These are phyloP conservation scores for Melanaphis sacchari DNA, from an alignment of 1,140 invertebrate species.

Conservation along the genomic window DNA sequence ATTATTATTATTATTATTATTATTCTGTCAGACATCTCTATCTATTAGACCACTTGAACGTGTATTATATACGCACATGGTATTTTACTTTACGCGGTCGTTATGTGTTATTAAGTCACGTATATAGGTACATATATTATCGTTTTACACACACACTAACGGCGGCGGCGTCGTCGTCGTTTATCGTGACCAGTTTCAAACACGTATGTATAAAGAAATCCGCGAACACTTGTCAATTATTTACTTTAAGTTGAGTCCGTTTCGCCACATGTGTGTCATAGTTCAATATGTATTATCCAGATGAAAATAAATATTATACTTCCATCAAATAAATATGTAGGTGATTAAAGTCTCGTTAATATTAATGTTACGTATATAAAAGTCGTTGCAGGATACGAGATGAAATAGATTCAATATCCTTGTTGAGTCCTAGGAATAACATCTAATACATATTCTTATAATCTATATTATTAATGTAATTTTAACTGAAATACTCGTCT, in stretches of 20 bases:
- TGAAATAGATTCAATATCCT: neutral
- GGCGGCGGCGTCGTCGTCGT: neutral
- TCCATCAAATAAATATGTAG: neutral
- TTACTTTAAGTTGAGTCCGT: neutral
- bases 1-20: constrained; percentile 26
- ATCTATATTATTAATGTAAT: neutral
- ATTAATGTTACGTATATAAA: neutral
- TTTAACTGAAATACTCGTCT: neutral
- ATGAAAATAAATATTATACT: neutral
- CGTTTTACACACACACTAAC: neutral
- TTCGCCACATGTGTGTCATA: neutral
- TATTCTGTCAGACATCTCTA: constrained; percentile 48
- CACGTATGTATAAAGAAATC: constrained; percentile 11
- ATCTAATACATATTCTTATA: neutral
- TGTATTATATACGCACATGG: neutral
- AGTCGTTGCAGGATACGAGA: too few species aligned
- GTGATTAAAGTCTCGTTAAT: neutral
- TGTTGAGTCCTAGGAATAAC: neutral
- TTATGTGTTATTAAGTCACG: constrained; percentile 44
- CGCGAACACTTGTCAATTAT: constrained; percentile 51
- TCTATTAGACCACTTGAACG: constrained; percentile 3
- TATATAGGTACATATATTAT: neutral
- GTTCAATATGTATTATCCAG: constrained; percentile 29
- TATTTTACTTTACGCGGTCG: constrained; percentile 36
- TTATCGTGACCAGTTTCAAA: constrained; percentile 52